Evolutionary conservation across 2,888 invertebrate genomes (phyloP), one percentile per base, ranked within the genome.

Genomic region (Rhingia campestris): DNA sequence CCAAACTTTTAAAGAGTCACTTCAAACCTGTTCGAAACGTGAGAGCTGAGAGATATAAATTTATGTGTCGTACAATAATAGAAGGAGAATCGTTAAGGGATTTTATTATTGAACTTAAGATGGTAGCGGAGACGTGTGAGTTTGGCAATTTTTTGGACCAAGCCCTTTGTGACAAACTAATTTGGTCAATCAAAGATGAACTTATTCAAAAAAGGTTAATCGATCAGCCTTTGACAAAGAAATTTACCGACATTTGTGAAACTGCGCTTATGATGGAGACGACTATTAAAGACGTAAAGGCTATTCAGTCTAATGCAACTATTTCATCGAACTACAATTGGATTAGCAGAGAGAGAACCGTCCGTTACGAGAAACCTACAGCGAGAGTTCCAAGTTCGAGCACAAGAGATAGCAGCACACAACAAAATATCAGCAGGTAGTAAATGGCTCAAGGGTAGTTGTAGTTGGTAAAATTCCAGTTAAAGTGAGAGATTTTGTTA

Each of bases 181-280:
- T n/a, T n/a, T n/a, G n/a, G n/a, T n/a, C n/a, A n/a, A n/a, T n/a
- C n/a, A 56, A 35, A 43, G 43, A 43, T 41, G 39, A 64, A 7
- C 51, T 30, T 9, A 64, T 41, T 32, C 41, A 64, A 12, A 6
- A 41, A 3, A 64, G 41, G 12, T 32, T 64, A 41, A 12, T 41
- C 2, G 51, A 64, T 30, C 6, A 30, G 51, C 64, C 64, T 14
- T 4, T 41, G 6, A 30, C 49, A n/a, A 51, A 49, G 14, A 51
- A 49, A 51, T 64, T 51, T 64, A 22, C 47, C 0, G 37, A 45
- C 37, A 61, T 61, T 33, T 61, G 61, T 22, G 47, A 61, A 61
- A 61, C 45, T 12, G 47, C 47, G 35, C 35, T 35, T 6, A 35
- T 41, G n/a, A 51, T 64, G 51, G 51, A 64, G 22, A 49, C 51